These are phyloP conservation scores for Catamblyrhynchus diadema DNA, from an alignment of 2,797 vertebrate species.

Conservation along the genomic window DNA sequence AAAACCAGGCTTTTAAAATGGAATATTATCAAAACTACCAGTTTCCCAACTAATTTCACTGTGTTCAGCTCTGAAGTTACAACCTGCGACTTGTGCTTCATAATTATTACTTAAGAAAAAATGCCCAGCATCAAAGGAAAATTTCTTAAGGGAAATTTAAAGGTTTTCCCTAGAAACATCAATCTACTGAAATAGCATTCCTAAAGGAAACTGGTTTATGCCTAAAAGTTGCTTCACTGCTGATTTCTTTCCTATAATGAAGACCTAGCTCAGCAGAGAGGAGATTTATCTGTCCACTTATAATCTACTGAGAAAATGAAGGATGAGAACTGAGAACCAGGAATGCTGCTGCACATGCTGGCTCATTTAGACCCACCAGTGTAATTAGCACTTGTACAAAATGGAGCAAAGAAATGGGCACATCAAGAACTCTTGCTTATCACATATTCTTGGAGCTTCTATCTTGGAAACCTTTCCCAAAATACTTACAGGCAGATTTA, in stretches of 20 bases:
- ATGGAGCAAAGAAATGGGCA: not conserved
- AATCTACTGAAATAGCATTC: not conserved
- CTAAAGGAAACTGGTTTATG: not conserved
- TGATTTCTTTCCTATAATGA: not conserved
- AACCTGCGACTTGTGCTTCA: not conserved
- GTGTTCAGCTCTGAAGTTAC: not conserved
- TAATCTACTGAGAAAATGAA: not conserved
- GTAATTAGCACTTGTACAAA: not conserved
- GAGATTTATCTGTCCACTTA: not conserved
- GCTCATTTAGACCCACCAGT: not conserved
- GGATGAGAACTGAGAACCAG: not conserved
- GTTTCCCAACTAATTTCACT: not conserved
- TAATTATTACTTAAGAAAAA: not conserved
- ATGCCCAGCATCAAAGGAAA: not conserved
- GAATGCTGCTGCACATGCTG: not conserved
- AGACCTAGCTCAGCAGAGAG: not conserved
- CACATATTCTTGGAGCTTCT: not conserved
- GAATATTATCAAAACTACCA: not conserved
- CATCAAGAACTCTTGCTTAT: not conserved
- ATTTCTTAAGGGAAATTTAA: not conserved
- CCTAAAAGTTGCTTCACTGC: not conserved
- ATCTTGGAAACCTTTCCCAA: not conserved
- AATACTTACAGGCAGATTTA: not conserved
- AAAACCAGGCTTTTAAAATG: not conserved
- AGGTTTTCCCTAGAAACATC: not conserved